Base-by-base conservation (phyloP, 2,888 invertebrate genomes). In the Rhimphoctona megacephalus region DNA sequence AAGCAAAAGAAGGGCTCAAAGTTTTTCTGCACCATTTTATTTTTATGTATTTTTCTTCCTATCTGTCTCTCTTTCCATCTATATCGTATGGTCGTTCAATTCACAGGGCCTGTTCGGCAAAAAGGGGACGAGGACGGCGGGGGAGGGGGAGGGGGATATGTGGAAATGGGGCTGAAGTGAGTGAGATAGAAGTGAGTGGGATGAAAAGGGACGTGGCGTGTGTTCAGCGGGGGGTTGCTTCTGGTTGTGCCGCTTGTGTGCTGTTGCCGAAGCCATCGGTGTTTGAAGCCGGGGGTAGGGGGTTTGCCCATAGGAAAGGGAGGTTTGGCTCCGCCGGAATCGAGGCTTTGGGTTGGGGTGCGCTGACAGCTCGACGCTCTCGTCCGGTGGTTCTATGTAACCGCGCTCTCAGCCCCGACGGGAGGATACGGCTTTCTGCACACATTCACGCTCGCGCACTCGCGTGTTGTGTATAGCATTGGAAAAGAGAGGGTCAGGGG, bases 331-430 rank as follows among this genome's bases (percentile, higher is more conserved):
- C 82, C 83, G 87, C 90, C 89, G 92, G 89, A 91, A 91, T 90
- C 91, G 90, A 90, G 91, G 92, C 92, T 92, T 92, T 91, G 92
- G 93, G 92, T 92, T 91, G 93, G 93, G 94, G 93, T 94, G 94
- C 93, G 94, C 94, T 94, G 94, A 94, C 94, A 94, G 94, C 93
- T 93, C 93, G 92, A 92, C 92, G 93, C 93, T 92, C 91, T 93
- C 93, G 92, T 92, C 93, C 92, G 92, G 90, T 87, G 89, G 89
- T 88, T 89, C 89, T 87, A 81, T 87, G 73, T 84, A 80, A 85
- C 87, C 86, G 79, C 82, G 87, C 86, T 78, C 80, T 79, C 80
- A 70, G 70, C 80, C 89, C 91, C 92, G 91, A 92, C 92, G 92
- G 93, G 94, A 94, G 94, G 94, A 93, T 94, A 94, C 94, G 94